Evolutionary conservation across 2,888 invertebrate genomes (phyloP), one percentile per base, ranked within the genome.

Genomic region (Agriopis aurantiaria): DNA sequence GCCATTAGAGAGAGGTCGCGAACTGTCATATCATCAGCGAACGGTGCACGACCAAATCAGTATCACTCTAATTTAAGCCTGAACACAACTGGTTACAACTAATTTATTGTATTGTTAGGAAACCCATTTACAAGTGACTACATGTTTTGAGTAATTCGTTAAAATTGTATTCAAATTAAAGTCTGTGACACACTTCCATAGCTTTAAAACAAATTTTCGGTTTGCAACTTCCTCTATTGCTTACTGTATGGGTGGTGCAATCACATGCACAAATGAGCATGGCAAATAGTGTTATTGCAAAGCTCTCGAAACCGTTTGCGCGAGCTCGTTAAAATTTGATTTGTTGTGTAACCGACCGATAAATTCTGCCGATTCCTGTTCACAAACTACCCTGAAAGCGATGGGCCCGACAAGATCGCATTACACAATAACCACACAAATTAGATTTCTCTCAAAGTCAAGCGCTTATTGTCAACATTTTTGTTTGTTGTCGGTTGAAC

Each of bases 391-490:
- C 78, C 79, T 85, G 83, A 88, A 90, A 88, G 85, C 85, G 84
- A 85, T 84, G 83, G 80, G 80, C 77, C 81, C 85, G 78, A 82
- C 82, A 46, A 71, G 58, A 89, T 92, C 91, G 82, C 88, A 88
- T 93, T 92, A 91, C 92, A 94, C 93, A 93, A 93, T 93, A 92
- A 93, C 91, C 88, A 84, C 88, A 91, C 91, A 93, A 93, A 93
- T 94, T 93, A 93, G 93, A 94, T 94, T 93, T 91, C 89, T 90
- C 88, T 90, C 88, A 91, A 91, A 94, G 94, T 94, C 93, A 93
- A 92, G 89, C 92, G 88, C 88, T 91, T 85, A 91, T 91, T 92
- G 92, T 92, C 86, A 86, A 87, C 80, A 85, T 87, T 80, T 90
- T 80, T 90, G 89, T 91, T 93, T 92, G 92, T 91, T 91, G 89